Evolutionary conservation across 1,140 invertebrate species (phyloP).

Genomic region (Chrysoperla carnea): DNA sequence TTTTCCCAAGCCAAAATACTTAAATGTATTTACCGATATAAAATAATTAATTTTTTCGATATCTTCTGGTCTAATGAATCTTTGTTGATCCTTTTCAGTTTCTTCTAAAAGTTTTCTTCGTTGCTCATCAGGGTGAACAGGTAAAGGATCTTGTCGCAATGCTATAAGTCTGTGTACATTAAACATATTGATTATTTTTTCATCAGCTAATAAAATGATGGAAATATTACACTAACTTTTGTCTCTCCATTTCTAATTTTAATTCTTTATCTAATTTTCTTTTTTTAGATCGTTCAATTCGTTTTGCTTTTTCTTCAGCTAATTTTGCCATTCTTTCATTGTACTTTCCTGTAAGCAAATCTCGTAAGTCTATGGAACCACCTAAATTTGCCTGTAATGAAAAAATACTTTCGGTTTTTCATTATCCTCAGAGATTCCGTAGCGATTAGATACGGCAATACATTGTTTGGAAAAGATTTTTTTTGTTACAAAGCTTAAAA

Average conservation of each 20-base stretch:
- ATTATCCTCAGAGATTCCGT: too few relatives aligned
- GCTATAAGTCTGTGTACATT: conserved; percentile 19
- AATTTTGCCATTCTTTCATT: conserved; percentile 27
- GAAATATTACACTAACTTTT: conserved; percentile 6
- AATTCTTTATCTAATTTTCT: conserved; percentile 12
- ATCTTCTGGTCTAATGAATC: conserved; percentile 17
- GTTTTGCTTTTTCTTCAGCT: conserved; percentile 24
- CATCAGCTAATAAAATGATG: background rate
- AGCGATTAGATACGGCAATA: too few relatives aligned
- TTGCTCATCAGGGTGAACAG: conserved; percentile 31
- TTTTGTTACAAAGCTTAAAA: too few relatives aligned
- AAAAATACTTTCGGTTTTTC: conserved; percentile 2
- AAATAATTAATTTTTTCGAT: conserved; percentile 24
- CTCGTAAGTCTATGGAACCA: conserved; percentile 30
- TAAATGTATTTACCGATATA: background rate
- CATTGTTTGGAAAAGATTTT: too few relatives aligned
- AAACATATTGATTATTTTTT: background rate
- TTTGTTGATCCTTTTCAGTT: conserved; percentile 14
- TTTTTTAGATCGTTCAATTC: conserved; percentile 25
- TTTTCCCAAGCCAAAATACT: too few relatives aligned
- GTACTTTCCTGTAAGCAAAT: conserved; percentile 16
- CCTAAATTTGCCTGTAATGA: conserved; percentile 2
- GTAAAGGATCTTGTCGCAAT: conserved; percentile 24
- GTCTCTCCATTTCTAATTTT: conserved; percentile 1
- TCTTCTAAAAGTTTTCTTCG: conserved; percentile 16